phyloP scores from a whole-genome alignment of 2,797 vertebrate species.

The Brachyalestes nurse region DNA sequence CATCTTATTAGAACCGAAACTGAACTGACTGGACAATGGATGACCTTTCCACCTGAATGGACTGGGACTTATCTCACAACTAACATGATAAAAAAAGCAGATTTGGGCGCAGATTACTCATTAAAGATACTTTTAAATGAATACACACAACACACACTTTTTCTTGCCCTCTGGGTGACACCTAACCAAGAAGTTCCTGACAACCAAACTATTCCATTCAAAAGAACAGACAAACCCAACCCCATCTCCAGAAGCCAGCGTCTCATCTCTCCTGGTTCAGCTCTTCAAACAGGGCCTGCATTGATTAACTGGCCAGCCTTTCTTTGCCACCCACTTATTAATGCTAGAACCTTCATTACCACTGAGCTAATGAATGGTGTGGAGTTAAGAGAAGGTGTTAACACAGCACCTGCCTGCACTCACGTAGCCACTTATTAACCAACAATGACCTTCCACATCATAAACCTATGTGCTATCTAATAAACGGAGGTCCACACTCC shows the following conservation, averaged over 20 bases:
- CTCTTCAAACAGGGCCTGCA: slow-evolving; percentile 72
- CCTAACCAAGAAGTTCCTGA: slow-evolving; percentile 33
- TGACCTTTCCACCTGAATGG: neutral
- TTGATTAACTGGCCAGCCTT: slow-evolving; percentile 56
- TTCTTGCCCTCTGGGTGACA: neutral
- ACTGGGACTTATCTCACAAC: neutral
- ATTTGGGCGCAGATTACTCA: neutral
- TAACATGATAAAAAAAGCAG: neutral
- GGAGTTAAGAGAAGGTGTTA: slow-evolving; percentile 84
- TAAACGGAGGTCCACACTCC: slow-evolving; percentile 74
- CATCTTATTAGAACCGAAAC: neutral
- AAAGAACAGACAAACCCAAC: slow-evolving; percentile 28
- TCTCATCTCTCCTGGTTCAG: slow-evolving; percentile 66
- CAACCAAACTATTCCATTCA: slow-evolving; percentile 35
- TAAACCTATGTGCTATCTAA: slow-evolving; percentile 86
- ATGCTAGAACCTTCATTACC: slow-evolving; percentile 82
- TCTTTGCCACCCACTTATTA: slow-evolving; percentile 79
- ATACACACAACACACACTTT: neutral
- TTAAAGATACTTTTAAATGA: neutral
- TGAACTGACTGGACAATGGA: neutral
- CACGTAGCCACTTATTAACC: slow-evolving; percentile 86
- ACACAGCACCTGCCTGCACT: slow-evolving; percentile 85
- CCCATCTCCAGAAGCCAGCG: slow-evolving; percentile 52
- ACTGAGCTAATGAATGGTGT: slow-evolving; percentile 79
- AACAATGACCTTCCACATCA: slow-evolving; percentile 87